phyloP scores from a whole-genome alignment of 2,888 invertebrate species.

The Lasioglossum zephyrum region DNA sequence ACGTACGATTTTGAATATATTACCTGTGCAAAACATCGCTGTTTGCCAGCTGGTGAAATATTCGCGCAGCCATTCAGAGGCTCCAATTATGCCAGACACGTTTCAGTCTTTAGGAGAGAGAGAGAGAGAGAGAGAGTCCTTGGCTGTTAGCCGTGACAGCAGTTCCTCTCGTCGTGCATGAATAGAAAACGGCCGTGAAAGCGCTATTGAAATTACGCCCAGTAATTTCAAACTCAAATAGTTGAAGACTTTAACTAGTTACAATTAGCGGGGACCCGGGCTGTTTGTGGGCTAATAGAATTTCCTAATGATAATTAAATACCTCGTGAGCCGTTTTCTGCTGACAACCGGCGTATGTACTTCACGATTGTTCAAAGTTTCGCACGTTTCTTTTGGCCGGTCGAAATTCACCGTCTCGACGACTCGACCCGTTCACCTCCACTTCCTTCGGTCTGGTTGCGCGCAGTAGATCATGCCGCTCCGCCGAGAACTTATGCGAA shows the following conservation, averaged over 20 bases:
- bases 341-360: not conserved
- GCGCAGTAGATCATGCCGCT: not conserved
- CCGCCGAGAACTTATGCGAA: not conserved
- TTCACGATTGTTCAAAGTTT: not conserved
- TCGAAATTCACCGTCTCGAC: not conserved
- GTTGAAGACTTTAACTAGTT: constrained; percentile 80
- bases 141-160: constrained; percentile 75
- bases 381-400: not conserved
- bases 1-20: constrained; percentile 64
- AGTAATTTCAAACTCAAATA: constrained; percentile 80
- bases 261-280: constrained; percentile 71
- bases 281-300: constrained; percentile 68
- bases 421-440: not conserved
- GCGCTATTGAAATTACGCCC: constrained; percentile 76
- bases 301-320: constrained; percentile 70
- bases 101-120: constrained; percentile 74
- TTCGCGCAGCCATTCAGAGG: constrained; percentile 60
- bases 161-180: constrained; percentile 76
- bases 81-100: constrained; percentile 77
- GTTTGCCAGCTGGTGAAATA: constrained; percentile 59
- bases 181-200: constrained; percentile 79
- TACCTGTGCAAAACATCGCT: constrained; percentile 56
- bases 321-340: constrained; percentile 50
- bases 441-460: not conserved
- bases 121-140: constrained; percentile 62